Evolutionary conservation across 2,113 vertebrate genomes (phyloP), one percentile per base, ranked within the genome.

Genomic region (Podiceps cristatus): DNA sequence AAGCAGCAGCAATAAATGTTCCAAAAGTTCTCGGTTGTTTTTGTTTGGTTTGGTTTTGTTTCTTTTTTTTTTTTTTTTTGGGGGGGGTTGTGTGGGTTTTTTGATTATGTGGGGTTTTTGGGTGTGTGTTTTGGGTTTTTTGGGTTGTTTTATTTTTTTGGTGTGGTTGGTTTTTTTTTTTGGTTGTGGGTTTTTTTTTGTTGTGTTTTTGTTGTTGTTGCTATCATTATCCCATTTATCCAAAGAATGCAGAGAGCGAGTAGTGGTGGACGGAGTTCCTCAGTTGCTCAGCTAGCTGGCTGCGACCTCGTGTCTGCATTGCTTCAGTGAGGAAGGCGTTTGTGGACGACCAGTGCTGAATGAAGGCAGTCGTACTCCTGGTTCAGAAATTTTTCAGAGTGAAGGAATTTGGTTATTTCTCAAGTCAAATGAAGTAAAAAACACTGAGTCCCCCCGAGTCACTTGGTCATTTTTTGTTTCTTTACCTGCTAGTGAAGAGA

Each of bases 251-350:
- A 22, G 52, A 3, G 29, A 2, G 40, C 11, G 35, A 64, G 2
- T 7, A 9, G 47, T 1, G 37, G 33, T 40, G 35, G 67, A 8
- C 12, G 1, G 59, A 27, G 80, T 8, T 76, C 67, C 83, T 18
- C 11, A 0, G 67, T n/a, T 12, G 68, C 47, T 33, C 1, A 0
- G 71, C 55, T 14, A 2, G 18, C 20, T 29, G 2, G 27, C 62
- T 4, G 5, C 1, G 2, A 20, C 58, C 82, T 18, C 2, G 0
- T 4, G 62, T 2, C 24, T 2, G 37, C 22, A 0, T 10, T 1
- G 13, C 37, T 24, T 5, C 44, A 2, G 33, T 0, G 27, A 33
- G 66, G 49, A 33, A 2, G 11, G 44, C 7, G 0, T 19, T 25
- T 17, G 67, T 40, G 90, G 66, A 11, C 35, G 14, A 2, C 14